Base-by-base conservation (phyloP, 2,888 invertebrate species). In the Stegophylla sp. region DNA sequence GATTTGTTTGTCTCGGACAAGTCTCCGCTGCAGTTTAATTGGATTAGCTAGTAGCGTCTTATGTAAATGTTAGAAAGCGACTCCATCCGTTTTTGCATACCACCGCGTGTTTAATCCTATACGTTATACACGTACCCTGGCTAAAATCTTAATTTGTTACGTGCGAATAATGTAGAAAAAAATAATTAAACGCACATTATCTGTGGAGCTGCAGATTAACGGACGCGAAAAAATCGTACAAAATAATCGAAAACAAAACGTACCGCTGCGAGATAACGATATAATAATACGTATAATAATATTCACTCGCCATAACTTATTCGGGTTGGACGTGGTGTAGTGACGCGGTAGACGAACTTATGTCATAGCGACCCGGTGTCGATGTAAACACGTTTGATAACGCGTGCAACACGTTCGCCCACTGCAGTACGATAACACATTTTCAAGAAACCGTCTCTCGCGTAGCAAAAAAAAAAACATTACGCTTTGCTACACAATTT, bases 31-130 rank as follows among this genome's bases (percentile, higher is more conserved):
- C 45, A 56, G 43, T 26, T 43, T 73, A 73, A 73, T 73, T 73
- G 61, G 73, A 73, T 59, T 73, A 59, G n/a, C n/a, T n/a, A n/a
- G n/a, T n/a, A n/a, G n/a, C 13, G 26, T 73, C 59, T 73, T 73
- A 73, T 73, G 73, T 73, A 73, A 73, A 73, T 73, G 59, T 61
- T 73, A 61, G 61, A 73, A 73, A 73, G 73, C 9, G 45, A 61
- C 73, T 26, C 73, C 28, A 15, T 73, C 28, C 43, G 59, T 45
- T 73, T 34, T 61, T 61, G 13, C 28, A 45, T 28, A 59, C n/a
- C 23, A 1, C 41, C 23, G 72, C 56, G 23, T 43, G 72, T 43
- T 72, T 43, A 61, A 61, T 28, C 28, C 23, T 45, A 61, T 10
- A 34, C 23, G 17, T 56, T n/a, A 43, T 48, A 23, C 64, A 43